Evolutionary conservation across 2,888 invertebrate genomes (phyloP).

Genomic region (Capitulum mitella): DNA sequence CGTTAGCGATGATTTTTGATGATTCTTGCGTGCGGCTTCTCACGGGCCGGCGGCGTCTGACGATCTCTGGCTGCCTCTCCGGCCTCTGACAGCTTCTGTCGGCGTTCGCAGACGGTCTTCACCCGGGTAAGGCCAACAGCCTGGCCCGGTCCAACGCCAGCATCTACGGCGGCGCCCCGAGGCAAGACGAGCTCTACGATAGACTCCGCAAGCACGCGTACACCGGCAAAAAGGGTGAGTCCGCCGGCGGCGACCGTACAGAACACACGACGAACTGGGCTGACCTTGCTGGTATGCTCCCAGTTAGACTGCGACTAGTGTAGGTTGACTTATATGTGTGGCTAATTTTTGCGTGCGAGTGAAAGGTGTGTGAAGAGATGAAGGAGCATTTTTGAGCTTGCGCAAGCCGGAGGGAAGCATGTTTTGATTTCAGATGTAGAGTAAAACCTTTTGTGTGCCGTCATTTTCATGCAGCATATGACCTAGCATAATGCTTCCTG

Average conservation of each 20-base stretch:
- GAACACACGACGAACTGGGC: too few relatives aligned
- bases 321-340: background rate
- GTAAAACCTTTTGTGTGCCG: background rate
- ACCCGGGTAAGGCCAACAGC: conserved; percentile 84
- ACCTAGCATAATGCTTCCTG: background rate
- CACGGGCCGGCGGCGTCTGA: too few relatives aligned
- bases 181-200: conserved; percentile 88
- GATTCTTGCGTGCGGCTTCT: too few relatives aligned
- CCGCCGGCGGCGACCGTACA: too few relatives aligned
- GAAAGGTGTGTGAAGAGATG: too few relatives aligned
- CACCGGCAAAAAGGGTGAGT: conserved; percentile 84
- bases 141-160: conserved; percentile 74
- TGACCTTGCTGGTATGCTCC: background rate
- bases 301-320: background rate
- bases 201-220: conserved; percentile 91
- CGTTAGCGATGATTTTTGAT: too few relatives aligned
- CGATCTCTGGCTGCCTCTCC: too few relatives aligned
- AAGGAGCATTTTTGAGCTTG: background rate
- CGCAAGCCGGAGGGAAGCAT: background rate
- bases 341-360: background rate
- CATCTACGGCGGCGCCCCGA: conserved; percentile 36
- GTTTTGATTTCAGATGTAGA: background rate
- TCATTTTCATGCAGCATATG: background rate
- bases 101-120: conserved; percentile 57
- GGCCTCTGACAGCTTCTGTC: too few relatives aligned